These are phyloP conservation scores for Oceanodroma tethys DNA, from an alignment of 2,113 vertebrate species.

Conservation along the genomic window DNA sequence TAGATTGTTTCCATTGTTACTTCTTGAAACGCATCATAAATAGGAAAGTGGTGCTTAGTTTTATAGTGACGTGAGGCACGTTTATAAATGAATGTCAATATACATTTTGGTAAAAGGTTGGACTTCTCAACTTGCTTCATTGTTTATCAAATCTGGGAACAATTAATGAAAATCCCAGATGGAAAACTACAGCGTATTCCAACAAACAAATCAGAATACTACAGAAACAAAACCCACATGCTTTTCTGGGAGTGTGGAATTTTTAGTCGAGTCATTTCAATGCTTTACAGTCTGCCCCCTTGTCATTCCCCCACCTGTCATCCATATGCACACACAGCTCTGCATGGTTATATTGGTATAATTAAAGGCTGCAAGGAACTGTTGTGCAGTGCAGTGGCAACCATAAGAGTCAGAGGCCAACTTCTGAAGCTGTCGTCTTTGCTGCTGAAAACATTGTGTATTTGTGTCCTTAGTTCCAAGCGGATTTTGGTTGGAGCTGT, in stretches of 20 bases:
- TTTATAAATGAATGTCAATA: background rate
- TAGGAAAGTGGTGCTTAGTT: background rate
- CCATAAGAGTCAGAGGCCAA: background rate
- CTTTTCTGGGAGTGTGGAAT: background rate
- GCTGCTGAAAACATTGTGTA: background rate
- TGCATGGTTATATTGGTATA: background rate
- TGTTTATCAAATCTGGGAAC: background rate
- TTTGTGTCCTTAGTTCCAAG: background rate
- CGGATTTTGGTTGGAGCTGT: background rate
- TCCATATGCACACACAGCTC: background rate
- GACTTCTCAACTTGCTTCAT: background rate
- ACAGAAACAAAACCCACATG: background rate
- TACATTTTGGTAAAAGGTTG: background rate
- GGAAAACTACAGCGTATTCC: background rate
- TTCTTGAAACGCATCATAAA: background rate
- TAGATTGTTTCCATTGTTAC: background rate
- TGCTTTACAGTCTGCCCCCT: background rate
- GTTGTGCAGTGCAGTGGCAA: background rate
- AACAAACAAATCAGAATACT: background rate
- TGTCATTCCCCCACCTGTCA: background rate
- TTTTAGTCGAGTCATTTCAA: background rate
- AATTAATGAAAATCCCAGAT: background rate
- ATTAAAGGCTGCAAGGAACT: background rate
- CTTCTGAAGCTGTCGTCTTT: background rate
- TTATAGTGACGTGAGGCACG: background rate